Evolutionary conservation across 2,113 vertebrate species (phyloP), one percentile per base, ranked within the genome.

Genomic region (Pardalotus punctatus): DNA sequence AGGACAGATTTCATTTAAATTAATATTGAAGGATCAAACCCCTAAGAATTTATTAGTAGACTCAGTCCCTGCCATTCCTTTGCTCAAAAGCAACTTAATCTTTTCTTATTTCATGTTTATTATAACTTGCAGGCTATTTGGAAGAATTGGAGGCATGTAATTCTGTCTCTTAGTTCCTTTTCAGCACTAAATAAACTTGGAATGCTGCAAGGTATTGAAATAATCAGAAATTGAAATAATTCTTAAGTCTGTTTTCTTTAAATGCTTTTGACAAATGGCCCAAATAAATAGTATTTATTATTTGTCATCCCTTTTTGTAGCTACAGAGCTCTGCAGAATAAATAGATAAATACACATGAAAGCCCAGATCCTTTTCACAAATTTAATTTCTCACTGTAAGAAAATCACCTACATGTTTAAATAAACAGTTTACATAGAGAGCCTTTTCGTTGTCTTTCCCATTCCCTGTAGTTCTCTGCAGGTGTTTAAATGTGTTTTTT

Each of bases 401-500:
- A 60, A 84, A 85, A 96, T 94, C 88, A 86, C 87, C 65, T 85
- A 33, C 69, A 47, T 94, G 73, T 92, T 97, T 97, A 96, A 96
- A 94, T 94, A 90, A 97, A 71, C 57, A 53, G 66, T 93, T 96
- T 97, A 90, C 50, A 85, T 36, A 11, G 50, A 56, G 24, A 84
- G 28, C 17, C 29, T 65, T 90, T 91, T 96, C 78, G 62, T 93
- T 97, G 90, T 95, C 87, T 71, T 67, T 80, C 54, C 20, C 54
- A 36, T 93, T 93, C 90, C 56, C 56, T 76, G 69, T 85, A 95
- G 85, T 76, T 78, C 96, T 96, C 94, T 95, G 88, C 93, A 93
- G 95, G 89, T 96, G 82, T 93, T 97, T 92, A 91, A 95, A 94
- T 62, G 76, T 96, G 28, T 82, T 74, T 82, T 73, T 93, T 93